Percentiles rank a stretch among this genome's conserved stretches.
These are phyloP conservation scores for Catonia carolina DNA, from an alignment of 2,888 invertebrate genomes.

Conservation along the genomic window DNA sequence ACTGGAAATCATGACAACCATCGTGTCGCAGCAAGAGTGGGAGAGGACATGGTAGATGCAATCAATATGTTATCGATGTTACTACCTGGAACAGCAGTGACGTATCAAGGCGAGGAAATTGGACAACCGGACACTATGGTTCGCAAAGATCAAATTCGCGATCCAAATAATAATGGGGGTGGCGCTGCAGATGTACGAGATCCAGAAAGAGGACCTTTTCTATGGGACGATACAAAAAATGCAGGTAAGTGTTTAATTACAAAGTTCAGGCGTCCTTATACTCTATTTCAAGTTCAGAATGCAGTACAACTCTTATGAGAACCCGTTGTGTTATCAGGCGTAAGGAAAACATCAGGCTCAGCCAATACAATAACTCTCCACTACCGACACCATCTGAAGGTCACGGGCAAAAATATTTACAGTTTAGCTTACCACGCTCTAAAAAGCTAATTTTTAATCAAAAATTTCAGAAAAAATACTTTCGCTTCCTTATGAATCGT, in stretches of 20 bases:
- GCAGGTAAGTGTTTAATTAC: constrained; percentile 53
- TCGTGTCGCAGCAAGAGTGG: constrained; percentile 50
- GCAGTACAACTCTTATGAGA: no score
- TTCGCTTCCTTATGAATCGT: no score
- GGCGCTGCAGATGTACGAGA: constrained; percentile 57
- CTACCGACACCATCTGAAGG: no score
- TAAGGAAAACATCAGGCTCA: no score
- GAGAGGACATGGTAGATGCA: constrained; percentile 57
- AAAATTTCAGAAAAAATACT: no score
- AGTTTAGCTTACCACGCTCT: no score
- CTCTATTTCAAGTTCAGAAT: no score
- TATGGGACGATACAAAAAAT: constrained; percentile 58
- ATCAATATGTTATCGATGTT: constrained; percentile 61
- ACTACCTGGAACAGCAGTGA: constrained; percentile 69
- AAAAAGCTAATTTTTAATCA: no score
- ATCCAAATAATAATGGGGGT: constrained; percentile 51
- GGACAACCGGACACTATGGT: constrained; percentile 58
- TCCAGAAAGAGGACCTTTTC: constrained; percentile 72
- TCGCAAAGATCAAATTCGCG: constrained; percentile 47
- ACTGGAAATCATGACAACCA: constrained; percentile 63
- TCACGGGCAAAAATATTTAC: no score
- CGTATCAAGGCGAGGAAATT: constrained; percentile 81
- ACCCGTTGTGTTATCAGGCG: no score
- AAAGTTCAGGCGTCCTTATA: no score
- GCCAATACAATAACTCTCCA: no score